Evolutionary conservation across 2,888 invertebrate species (phyloP).

Genomic region (Eupithecia inturbata): DNA sequence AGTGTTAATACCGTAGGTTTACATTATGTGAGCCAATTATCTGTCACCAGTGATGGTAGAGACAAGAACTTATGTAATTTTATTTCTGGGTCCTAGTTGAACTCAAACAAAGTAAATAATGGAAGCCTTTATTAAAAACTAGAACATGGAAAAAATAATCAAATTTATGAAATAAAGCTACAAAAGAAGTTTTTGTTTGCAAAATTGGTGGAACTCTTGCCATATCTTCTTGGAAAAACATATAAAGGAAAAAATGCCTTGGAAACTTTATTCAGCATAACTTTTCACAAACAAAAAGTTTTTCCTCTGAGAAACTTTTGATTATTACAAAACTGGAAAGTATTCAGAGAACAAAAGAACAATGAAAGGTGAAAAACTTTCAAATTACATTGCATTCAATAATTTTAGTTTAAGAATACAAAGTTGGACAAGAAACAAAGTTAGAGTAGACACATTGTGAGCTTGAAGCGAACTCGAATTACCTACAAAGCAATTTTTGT

Average conservation of each 20-base stretch:
- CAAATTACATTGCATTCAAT: neutral
- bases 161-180: neutral
- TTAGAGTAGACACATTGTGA: conserved; percentile 60
- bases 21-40: conserved; percentile 32
- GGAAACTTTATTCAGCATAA: conserved; percentile 15
- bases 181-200: neutral
- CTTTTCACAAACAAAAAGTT: conserved; percentile 39
- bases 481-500: neutral
- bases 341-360: conserved; percentile 56
- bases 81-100: neutral
- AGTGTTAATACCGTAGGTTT: conserved; percentile 29
- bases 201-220: neutral
- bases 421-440: neutral
- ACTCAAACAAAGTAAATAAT: neutral
- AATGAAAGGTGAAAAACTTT: conserved; percentile 24
- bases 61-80: conserved; percentile 2
- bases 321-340: conserved; percentile 54
- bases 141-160: neutral
- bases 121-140: neutral
- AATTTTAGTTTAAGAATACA: neutral
- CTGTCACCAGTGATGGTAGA: conserved; percentile 16
- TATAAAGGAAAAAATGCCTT: neutral
- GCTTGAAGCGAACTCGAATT: neutral
- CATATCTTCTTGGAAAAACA: neutral
- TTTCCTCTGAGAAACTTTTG: conserved; percentile 55